Base-by-base conservation (phyloP, 2,113 vertebrate species). In the Leucosticte australis region DNA sequence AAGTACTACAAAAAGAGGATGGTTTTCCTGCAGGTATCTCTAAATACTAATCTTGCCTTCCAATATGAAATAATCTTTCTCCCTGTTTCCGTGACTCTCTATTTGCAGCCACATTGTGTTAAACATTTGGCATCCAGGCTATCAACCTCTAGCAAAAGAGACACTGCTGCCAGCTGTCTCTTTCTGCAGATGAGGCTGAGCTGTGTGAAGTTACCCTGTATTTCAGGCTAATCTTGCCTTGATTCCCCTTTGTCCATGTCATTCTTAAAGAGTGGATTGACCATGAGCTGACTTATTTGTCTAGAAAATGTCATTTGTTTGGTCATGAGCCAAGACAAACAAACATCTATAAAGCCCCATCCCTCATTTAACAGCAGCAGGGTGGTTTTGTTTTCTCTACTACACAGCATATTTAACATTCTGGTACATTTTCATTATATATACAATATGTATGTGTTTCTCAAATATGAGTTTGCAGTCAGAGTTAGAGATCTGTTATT, bases 271-370 rank as follows among this genome's bases (percentile, higher is more conserved):
- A 90, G 59, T 46, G 49, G 28, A 62, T 30, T 77, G 41, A 71
- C 28, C 33, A 41, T 37, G 47, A 87, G 35, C 33, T 52, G 81
- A 76, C 60, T 91, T 82, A 30, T 11, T 81, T 83, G 15, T 73
- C 67, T 70, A 83, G 80, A 68, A 79, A 87, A 50, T 47, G 39
- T 85, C 2, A 77, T 87, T 79, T 79, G 4, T 92, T 93, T 93
- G 62, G 35, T 91, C 8, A 6, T 76, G 53, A 93, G 87, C 71
- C 30, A 75, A 78, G 73, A 27, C 19, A 91, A 85, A 52, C 12
- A 70, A 31, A 33, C 26, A 41, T 55, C 37, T 88, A 2, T 42
- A 56, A 88, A 70, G 20, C 15, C 33, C 17, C 67, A 23, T 62
- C 26, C 28, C 20, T 83, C 56, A 13, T 76, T 90, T 96, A n/a